A percentile compares a stretch with the other conserved stretches of the same genome.
phyloP scores from a whole-genome alignment of 1,140 invertebrate genomes.

The Heliconius melpomene region DNA sequence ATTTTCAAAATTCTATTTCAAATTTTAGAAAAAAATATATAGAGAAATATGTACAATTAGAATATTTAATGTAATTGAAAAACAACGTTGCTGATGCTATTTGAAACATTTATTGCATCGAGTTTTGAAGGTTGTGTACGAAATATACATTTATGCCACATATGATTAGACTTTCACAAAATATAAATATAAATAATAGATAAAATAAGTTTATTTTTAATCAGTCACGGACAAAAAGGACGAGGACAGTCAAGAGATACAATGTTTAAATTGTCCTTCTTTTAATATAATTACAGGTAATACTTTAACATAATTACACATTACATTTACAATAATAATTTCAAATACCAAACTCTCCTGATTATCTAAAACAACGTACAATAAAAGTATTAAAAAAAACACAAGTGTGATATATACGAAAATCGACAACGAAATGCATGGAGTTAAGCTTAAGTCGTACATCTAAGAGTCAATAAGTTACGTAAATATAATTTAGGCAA shows the following conservation, averaged over 20 bases:
- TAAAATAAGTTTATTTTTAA: constrained; percentile 38
- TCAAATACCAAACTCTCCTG: constrained; percentile 76
- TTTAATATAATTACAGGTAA: constrained; percentile 79
- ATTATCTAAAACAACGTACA: constrained; percentile 72
- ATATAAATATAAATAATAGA: constrained; percentile 37
- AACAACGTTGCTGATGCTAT: constrained; percentile 30
- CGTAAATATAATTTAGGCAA: constrained; percentile 79
- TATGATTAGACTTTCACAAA: constrained; percentile 36
- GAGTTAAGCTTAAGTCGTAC: constrained; percentile 66
- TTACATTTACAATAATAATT: constrained; percentile 80
- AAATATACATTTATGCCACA: constrained; percentile 40
- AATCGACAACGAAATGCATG: constrained; percentile 73
- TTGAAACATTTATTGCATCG: constrained; percentile 35
- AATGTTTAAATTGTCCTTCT: constrained; percentile 75
- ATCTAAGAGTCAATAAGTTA: constrained; percentile 76
- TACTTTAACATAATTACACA: constrained; percentile 81
- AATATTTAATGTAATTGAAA: constrained; percentile 17
- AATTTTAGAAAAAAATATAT: not conserved
- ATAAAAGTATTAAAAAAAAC: constrained; percentile 61
- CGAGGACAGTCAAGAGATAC: constrained; percentile 41
- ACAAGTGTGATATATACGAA: constrained; percentile 64
- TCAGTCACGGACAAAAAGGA: constrained; percentile 31
- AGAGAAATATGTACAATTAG: not conserved
- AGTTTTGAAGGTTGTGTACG: constrained; percentile 26
- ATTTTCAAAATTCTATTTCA: not conserved